Evolutionary conservation across 2,797 vertebrate genomes (phyloP).

Genomic region (Hypotaenidia philippensis): DNA sequence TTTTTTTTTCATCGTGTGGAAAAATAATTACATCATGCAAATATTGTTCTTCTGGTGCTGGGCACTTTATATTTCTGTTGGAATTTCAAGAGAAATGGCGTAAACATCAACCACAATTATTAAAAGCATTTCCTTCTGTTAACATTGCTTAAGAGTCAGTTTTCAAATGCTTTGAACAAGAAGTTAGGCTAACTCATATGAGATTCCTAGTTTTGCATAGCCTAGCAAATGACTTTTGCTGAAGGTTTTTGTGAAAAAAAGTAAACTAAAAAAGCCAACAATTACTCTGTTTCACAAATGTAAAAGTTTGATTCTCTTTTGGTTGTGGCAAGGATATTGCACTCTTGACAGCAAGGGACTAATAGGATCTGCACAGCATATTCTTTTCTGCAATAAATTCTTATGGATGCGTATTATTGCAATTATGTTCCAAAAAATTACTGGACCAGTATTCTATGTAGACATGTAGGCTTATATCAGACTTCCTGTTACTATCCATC

Average conservation of each 20-base stretch:
- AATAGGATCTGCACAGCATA: constrained; percentile 8
- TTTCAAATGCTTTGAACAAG: constrained; percentile 71
- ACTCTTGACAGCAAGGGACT: constrained; percentile 28
- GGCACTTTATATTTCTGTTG: constrained; percentile 55
- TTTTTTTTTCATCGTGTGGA: neutral
- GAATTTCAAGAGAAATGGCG: constrained; percentile 1
- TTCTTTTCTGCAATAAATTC: neutral
- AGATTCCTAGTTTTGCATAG: constrained; percentile 51
- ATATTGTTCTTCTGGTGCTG: constrained; percentile 60
- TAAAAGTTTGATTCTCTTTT: constrained; percentile 14
- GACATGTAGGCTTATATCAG: neutral
- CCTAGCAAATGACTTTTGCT: neutral
- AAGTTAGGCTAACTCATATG: neutral
- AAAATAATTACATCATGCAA: constrained; percentile 62
- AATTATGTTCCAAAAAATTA: neutral
- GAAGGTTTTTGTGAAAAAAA: constrained; percentile 58
- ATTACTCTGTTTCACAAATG: constrained; percentile 67
- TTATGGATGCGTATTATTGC: neutral
- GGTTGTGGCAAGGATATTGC: constrained; percentile 18
- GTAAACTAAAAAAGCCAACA: constrained; percentile 52
- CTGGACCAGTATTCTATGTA: neutral
- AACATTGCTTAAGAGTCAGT: constrained; percentile 47
- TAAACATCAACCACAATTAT: constrained; percentile 59
- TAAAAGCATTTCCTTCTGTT: constrained; percentile 18
- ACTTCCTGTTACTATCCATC: neutral